Conservation (phyloP, 2,888 invertebrate genomes). For the Anorthoa munda region DNA sequence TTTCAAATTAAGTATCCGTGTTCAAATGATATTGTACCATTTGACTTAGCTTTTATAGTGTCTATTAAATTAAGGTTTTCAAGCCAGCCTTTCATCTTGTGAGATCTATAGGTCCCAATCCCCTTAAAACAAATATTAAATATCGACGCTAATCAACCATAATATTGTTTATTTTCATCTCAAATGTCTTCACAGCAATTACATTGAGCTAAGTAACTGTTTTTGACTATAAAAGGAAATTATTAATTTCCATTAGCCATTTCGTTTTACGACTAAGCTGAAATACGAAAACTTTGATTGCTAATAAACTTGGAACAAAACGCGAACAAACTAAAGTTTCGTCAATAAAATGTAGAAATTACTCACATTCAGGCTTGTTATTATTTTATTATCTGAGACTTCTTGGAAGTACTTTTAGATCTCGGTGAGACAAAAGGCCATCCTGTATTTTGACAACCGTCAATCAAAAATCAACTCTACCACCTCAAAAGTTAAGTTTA, state of each 20-base stretch:
- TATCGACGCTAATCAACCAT: conserved; percentile 2
- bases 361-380: conserved; percentile 68
- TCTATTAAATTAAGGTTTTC: not conserved
- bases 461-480: conserved; percentile 20
- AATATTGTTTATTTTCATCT: conserved; percentile 36
- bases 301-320: conserved; percentile 64
- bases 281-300: conserved; percentile 59
- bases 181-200: conserved; percentile 39
- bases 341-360: conserved; percentile 70
- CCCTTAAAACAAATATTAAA: conserved; percentile 27
- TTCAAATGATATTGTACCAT: not conserved
- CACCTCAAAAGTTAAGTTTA: rapidly evolving
- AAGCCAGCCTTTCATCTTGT: not conserved
- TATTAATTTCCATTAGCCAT: conserved; percentile 61
- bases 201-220: conserved; percentile 52
- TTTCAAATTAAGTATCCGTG: not conserved
- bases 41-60: not conserved
- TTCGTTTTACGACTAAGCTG: conserved; percentile 57
- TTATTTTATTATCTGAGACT: conserved; percentile 75
- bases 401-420: conserved; percentile 69
- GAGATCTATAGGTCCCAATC: not conserved
- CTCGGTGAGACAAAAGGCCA: conserved; percentile 51
- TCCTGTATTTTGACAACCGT: conserved; percentile 26
- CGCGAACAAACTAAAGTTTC: conserved; percentile 64
- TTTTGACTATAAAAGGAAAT: conserved; percentile 52